These are phyloP conservation scores for Drepana arcuata DNA, from an alignment of 1,140 invertebrate species.

Conservation along the genomic window DNA sequence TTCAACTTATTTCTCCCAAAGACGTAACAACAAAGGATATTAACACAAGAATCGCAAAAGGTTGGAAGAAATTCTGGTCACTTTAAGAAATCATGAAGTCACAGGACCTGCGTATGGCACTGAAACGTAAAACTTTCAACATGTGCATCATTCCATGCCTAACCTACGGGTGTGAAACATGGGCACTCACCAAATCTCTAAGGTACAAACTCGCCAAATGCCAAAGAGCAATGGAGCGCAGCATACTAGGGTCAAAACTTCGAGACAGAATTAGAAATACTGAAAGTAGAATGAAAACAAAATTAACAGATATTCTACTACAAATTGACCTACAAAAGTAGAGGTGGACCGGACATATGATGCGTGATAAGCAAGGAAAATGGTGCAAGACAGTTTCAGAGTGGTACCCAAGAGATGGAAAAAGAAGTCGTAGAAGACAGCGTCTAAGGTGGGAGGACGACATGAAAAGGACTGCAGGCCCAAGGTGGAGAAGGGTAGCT, in stretches of 20 bases:
- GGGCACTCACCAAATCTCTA: conserved; percentile 1
- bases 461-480: background rate
- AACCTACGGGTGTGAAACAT: conserved; percentile 5
- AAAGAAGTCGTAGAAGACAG: background rate
- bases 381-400: background rate
- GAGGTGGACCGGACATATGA: conserved; percentile 2
- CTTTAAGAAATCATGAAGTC: background rate
- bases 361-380: background rate
- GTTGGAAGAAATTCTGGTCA: background rate
- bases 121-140: conserved; percentile 3
- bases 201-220: background rate
- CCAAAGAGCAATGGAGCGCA: conserved; percentile 8
- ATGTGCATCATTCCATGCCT: background rate
- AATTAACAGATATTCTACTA: conserved; percentile 4
- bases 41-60: background rate
- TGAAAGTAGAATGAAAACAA: conserved; percentile 3
- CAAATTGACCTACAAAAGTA: background rate
- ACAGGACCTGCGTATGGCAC: background rate
- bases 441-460: background rate
- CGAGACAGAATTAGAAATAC: conserved; percentile 6
- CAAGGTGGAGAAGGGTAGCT: background rate
- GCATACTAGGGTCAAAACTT: conserved; percentile 3
- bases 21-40: background rate
- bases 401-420: conserved; percentile 3
- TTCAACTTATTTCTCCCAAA: background rate